Base-by-base conservation (phyloP, 2,797 vertebrate species). In the Ptychadena robeensis region DNA sequence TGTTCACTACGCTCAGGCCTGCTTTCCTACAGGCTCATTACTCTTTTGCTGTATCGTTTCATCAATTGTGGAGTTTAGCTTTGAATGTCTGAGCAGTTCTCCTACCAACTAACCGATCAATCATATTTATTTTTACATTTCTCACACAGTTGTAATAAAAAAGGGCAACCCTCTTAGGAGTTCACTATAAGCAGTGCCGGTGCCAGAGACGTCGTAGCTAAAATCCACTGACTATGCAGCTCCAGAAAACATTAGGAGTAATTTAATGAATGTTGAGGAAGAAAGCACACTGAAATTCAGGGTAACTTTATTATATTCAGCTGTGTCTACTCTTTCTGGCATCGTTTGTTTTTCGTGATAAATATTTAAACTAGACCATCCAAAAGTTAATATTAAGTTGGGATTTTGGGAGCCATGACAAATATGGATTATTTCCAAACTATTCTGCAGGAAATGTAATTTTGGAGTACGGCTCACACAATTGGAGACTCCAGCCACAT, bases 341-440 rank as follows among this genome's bases (percentile, higher is more conserved):
- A 72, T 73, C 30, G 70, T 79, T 85, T 80, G 77, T 85, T 85
- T 81, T 76, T 80, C 57, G 37, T 76, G 66, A 85, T 85, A 85
- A 85, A 85, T 85, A 81, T 85, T 85, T 80, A 76, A 85, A 70
- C 72, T 34, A 75, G 65, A 76, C 78, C 40, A 71, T 80, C 65
- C 57, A 76, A 79, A 82, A 69, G 78, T 80, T 80, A 80, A 85
- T 80, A 76, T 85, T 81, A 80, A 85, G 25, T 76, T 85, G 82
- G 77, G 82, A 80, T 80, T 84, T 85, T 64, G 78, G 78, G 83
- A 85, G 78, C 82, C 78, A 57, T 76, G 59, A 84, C 80, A 85
- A 76, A 76, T 61, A 80, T 71, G 65, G 83, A 85, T 85, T 75
- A 80, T 79, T 79, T 79, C 82, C 76, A 79, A 79, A 74, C 37